phyloP scores from a whole-genome alignment of 1,140 invertebrate species.

The Drosophila ambigua region DNA sequence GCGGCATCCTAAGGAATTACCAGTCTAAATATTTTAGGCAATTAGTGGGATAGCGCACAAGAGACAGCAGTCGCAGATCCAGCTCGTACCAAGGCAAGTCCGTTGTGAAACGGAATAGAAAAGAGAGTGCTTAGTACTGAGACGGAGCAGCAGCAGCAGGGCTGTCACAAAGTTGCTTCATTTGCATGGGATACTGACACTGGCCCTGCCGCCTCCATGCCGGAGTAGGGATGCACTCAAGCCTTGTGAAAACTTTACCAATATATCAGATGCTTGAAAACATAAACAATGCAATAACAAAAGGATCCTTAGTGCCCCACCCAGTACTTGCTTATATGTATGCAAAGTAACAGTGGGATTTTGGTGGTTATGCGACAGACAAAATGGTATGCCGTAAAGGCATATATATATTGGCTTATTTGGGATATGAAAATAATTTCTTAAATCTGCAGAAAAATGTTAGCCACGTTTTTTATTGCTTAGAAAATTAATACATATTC shows the following conservation, averaged over 20 bases:
- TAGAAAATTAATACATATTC: too few species aligned
- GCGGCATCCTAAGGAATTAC: slow-evolving; percentile 55
- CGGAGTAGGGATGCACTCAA: slow-evolving; percentile 24
- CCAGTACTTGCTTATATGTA: neutral
- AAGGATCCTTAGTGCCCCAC: slow-evolving; percentile 25
- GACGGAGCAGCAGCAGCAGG: slow-evolving; percentile 10
- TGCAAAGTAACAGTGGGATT: slow-evolving; percentile 14
- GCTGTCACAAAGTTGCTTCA: slow-evolving; percentile 61
- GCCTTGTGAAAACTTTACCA: slow-evolving; percentile 66
- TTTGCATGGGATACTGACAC: slow-evolving; percentile 41
- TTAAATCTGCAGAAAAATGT: neutral
- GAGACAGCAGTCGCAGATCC: neutral
- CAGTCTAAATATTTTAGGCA: slow-evolving; percentile 80
- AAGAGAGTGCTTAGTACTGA: slow-evolving; percentile 19
- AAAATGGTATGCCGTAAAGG: neutral
- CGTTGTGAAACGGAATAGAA: neutral
- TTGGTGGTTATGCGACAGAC: neutral
- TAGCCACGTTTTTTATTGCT: too few species aligned
- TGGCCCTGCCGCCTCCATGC: neutral
- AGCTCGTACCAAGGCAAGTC: slow-evolving; percentile 8
- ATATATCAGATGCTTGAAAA: slow-evolving; percentile 79
- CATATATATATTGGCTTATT: neutral
- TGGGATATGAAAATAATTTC: too few species aligned
- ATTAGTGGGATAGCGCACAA: slow-evolving; percentile 58
- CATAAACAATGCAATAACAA: slow-evolving; percentile 63